Conservation (phyloP, 2,797 vertebrate species). For the Meriones psammophilus region DNA sequence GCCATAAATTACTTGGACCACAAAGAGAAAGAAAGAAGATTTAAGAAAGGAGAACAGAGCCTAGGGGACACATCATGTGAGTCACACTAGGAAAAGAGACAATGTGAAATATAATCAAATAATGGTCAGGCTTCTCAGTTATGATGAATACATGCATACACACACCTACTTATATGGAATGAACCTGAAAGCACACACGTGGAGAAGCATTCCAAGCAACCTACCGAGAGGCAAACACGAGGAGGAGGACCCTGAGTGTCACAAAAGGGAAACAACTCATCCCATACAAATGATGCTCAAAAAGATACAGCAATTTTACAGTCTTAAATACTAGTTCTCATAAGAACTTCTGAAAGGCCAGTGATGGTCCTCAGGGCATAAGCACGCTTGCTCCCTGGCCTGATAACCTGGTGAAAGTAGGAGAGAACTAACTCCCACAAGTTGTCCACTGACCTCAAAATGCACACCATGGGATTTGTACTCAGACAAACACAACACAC, state of each 20-base stretch:
- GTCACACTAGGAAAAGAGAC: slow-evolving; percentile 16
- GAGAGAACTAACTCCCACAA: background rate
- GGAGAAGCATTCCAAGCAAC: background rate
- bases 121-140: background rate
- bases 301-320: background rate
- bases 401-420: background rate
- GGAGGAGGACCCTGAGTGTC: background rate
- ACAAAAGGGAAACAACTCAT: background rate
- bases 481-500: background rate
- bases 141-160: background rate
- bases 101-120: background rate
- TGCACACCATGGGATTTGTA: background rate
- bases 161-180: background rate
- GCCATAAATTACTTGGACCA: background rate
- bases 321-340: background rate
- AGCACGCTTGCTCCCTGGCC: background rate
- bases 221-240: background rate
- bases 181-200: background rate
- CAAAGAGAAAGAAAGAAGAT: background rate
- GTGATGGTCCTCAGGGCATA: background rate
- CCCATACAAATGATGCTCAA: background rate
- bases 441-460: background rate
- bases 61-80: background rate
- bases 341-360: background rate
- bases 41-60: background rate